Evolutionary conservation across 2,113 vertebrate genomes (phyloP).

Genomic region (Bos javanicus): DNA sequence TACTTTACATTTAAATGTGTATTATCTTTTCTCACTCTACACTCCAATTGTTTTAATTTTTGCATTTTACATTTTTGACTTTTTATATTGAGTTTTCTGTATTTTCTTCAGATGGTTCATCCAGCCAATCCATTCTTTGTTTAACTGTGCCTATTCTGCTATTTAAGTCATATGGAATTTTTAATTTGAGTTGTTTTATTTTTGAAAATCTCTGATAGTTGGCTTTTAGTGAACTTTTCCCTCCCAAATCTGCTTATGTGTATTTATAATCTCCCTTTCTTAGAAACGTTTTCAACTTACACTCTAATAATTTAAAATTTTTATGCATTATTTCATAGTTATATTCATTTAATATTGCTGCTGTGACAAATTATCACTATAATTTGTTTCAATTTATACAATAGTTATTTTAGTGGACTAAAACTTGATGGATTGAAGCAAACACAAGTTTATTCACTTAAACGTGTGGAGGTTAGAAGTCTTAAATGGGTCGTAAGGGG

Average conservation of each 20-base stretch:
- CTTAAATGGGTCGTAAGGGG: not conserved
- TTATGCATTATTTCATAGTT: not conserved
- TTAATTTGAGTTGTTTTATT: not conserved
- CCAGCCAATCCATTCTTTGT: not conserved
- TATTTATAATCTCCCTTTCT: not conserved
- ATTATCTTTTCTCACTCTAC: not conserved
- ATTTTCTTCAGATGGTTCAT: not conserved
- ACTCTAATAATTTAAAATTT: not conserved
- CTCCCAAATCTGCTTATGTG: not conserved
- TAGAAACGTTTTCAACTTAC: not conserved
- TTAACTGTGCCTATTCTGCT: not conserved
- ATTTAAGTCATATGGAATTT: not conserved
- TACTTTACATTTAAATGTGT: not conserved
- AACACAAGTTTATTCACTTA: not conserved
- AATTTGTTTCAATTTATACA: not conserved
- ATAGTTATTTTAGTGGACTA: not conserved
- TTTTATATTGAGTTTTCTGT: not conserved
- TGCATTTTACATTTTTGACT: not conserved
- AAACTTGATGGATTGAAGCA: not conserved
- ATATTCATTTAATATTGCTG: not conserved
- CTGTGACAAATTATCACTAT: not conserved
- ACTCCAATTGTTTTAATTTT: not conserved
- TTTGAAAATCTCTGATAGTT: not conserved
- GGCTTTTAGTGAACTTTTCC: not conserved
- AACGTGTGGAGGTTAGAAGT: not conserved